Percentiles rank a stretch among this genome's conserved stretches.
phyloP scores from a whole-genome alignment of 2,797 vertebrate genomes.

The Eremophila alpestris region DNA sequence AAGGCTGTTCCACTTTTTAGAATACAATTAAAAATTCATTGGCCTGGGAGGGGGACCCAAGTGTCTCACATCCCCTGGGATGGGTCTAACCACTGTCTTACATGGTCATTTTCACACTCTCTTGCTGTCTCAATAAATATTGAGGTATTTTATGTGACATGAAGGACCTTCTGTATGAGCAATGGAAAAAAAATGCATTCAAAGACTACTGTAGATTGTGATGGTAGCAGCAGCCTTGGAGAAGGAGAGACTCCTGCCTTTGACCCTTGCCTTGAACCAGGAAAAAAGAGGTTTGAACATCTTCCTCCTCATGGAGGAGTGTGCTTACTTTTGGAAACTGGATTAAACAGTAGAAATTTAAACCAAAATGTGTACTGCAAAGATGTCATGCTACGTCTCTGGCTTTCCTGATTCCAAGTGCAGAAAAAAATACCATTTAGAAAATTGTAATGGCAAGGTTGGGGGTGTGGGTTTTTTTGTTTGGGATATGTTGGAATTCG shows the following conservation, averaged over 20 bases:
- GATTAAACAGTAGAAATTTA: background rate
- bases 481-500: background rate
- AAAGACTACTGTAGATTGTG: background rate
- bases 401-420: background rate
- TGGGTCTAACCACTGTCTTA: background rate
- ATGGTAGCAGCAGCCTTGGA: background rate
- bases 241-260: background rate
- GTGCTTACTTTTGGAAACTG: background rate
- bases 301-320: background rate
- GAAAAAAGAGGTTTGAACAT: background rate
- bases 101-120: background rate
- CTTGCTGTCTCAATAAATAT: constrained; percentile 20
- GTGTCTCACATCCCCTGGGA: constrained; percentile 25
- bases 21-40: constrained; percentile 60
- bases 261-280: background rate
- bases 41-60: constrained; percentile 8
- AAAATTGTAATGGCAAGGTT: background rate
- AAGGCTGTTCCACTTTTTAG: constrained; percentile 42
- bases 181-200: background rate
- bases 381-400: background rate
- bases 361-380: background rate
- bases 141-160: constrained; percentile 35
- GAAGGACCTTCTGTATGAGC: background rate
- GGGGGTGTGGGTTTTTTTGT: rapidly evolving
- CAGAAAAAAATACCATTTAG: background rate